Percentiles rank a stretch among this genome's conserved stretches.
These are phyloP conservation scores for Collichthys lucidus DNA, from an alignment of 2,113 vertebrate species.

Conservation along the genomic window DNA sequence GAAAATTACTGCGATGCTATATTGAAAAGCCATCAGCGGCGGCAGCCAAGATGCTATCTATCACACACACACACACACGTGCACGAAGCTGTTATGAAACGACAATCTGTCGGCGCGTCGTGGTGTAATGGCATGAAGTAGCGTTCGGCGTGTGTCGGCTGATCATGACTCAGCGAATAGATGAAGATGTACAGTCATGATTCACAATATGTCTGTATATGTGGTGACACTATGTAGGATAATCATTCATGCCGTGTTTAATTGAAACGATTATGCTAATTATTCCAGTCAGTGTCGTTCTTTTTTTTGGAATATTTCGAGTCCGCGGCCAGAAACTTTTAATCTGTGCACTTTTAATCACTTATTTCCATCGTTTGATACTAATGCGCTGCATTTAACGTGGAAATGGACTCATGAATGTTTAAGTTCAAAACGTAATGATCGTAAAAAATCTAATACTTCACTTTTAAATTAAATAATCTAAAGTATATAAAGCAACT, in stretches of 20 bases:
- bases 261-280: too few species aligned
- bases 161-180: neutral
- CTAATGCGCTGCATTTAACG: neutral
- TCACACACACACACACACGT: conserved; percentile 48
- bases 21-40: conserved; percentile 75
- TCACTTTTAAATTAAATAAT: too few species aligned
- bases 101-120: conserved; percentile 37
- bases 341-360: neutral
- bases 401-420: neutral
- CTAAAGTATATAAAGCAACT: neutral
- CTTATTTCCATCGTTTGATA: neutral
- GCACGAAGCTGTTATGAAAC: conserved; percentile 42
- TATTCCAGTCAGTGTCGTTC: neutral
- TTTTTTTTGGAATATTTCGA: neutral
- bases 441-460: neutral
- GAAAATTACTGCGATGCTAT: conserved; percentile 67
- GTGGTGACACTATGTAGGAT: neutral
- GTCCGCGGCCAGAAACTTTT: neutral
- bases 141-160: neutral
- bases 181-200: neutral
- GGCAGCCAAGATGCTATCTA: conserved; percentile 67
- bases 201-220: neutral
- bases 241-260: too few species aligned
- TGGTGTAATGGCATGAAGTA: conserved; percentile 14
- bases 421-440: neutral